Evolutionary conservation across 2,888 invertebrate genomes (phyloP).

Genomic region (Drepana falcataria): DNA sequence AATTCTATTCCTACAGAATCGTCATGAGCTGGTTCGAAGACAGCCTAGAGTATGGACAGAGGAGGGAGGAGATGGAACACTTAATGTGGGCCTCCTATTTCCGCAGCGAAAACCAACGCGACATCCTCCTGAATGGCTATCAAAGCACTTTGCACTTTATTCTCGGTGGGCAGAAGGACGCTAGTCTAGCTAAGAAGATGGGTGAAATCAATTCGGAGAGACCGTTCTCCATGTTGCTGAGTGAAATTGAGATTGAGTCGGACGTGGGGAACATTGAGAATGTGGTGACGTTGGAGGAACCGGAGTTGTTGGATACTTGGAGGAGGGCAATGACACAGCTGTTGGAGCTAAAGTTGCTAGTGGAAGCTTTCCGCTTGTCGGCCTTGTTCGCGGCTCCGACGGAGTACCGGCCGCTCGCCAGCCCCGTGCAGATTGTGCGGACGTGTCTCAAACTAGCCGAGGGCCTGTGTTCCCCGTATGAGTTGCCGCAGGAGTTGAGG

Average conservation of each 20-base stretch:
- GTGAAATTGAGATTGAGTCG: conserved; percentile 66
- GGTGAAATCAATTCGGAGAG: conserved; percentile 45
- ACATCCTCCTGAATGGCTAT: conserved; percentile 50
- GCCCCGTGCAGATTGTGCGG: conserved; percentile 78
- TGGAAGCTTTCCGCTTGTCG: conserved; percentile 80
- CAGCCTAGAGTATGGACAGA: conserved; percentile 53
- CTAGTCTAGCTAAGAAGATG: conserved; percentile 44
- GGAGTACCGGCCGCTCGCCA: conserved; percentile 53
- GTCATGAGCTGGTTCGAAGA: conserved; percentile 71
- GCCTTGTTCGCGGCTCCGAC: conserved; percentile 72
- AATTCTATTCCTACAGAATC: conserved; percentile 73
- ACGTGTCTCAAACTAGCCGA: conserved; percentile 82
- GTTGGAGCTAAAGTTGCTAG: conserved; percentile 77
- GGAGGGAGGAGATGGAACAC: conserved; percentile 65
- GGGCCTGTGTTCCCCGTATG: conserved; percentile 79
- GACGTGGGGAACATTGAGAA: conserved; percentile 66
- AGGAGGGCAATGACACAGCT: conserved; percentile 72
- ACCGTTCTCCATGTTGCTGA: conserved; percentile 54
- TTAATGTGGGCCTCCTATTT: conserved; percentile 70
- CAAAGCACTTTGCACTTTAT: conserved; percentile 57
- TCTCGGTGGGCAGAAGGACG: conserved; percentile 56
- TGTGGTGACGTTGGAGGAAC: conserved; percentile 52
- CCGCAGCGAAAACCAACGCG: conserved; percentile 38
- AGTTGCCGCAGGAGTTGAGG: conserved; percentile 82
- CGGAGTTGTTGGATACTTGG: conserved; percentile 60